These are phyloP conservation scores for Psittacula derbiana DNA, from an alignment of 2,797 vertebrate species.

Conservation along the genomic window DNA sequence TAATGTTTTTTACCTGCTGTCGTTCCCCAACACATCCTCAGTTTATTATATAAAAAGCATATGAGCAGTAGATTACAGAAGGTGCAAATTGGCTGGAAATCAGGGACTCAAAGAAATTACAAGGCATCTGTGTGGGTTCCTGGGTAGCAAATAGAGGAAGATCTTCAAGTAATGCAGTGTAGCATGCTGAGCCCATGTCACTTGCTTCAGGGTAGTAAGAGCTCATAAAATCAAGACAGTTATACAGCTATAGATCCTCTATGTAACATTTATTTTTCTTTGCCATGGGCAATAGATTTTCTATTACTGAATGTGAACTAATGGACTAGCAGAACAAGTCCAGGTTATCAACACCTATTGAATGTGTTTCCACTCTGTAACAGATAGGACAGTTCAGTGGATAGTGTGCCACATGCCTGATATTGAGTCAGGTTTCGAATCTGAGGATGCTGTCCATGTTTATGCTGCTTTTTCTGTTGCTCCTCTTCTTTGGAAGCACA, in stretches of 20 bases:
- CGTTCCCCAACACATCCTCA: neutral
- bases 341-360: neutral
- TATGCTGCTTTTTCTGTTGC: neutral
- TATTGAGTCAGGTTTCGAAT: fast-evolving
- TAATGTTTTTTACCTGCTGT: neutral
- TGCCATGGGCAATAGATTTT: slow-evolving; percentile 22
- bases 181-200: neutral
- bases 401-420: neutral
- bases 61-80: neutral
- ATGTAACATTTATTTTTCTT: slow-evolving; percentile 1
- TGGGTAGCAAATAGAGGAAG: neutral
- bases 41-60: neutral
- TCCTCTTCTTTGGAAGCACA: neutral
- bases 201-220: neutral
- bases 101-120: neutral
- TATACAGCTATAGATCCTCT: neutral
- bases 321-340: neutral
- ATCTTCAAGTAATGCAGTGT: neutral
- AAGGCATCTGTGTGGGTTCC: neutral
- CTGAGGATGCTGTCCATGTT: fast-evolving
- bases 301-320: neutral
- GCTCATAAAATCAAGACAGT: slow-evolving; percentile 15
- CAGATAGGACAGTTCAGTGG: neutral
- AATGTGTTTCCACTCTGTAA: neutral
- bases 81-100: neutral